Evolutionary conservation across 1,140 invertebrate genomes (phyloP), one percentile per base, ranked within the genome.

Genomic region (Listronotus bonariensis): DNA sequence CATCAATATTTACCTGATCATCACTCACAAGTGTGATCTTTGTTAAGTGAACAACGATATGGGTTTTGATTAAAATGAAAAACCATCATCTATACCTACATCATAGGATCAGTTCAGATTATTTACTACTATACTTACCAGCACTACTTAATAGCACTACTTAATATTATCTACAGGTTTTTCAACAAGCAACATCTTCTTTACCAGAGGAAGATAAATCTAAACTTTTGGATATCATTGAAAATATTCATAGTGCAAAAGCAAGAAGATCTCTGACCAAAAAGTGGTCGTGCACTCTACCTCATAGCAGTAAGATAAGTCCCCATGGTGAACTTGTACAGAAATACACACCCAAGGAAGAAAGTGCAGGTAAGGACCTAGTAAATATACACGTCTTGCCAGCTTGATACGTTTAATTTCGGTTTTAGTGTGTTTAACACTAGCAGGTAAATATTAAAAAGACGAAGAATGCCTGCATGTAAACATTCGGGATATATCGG

Each of bases 271-370:
- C 55, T 17, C 38, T 52, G 12, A 46, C 40, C 8, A 74, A 76
- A 62, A 71, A 63, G 46, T 74, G 74, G 68, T 73, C 75, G 10
- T 64, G 60, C 26, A 75, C 76, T 9, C 45, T 76, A 2, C 68
- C 72, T 9, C 66, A 69, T 17, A 61, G 59, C 4, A 65, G 52
- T 15, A 65, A 48, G 42, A 41, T 65, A 7, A 42, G 36, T 41
- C 40, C 66, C n/a, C 67, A 60, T 36, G 43, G 34, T 1, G 67
- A 69, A 54, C 20, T 18, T 9, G 36, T 66, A 9, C 70, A 76
- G 52, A 76, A 62, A 45, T 78, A 78, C 51, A 78, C 71, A 12
- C 74, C 70, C 1, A 76, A 67, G 52, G 76, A 76, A 52, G 76
- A 78, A 59, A 74, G 71, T 60, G 74, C 75, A 20, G 75, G 74